Conservation (phyloP, 2,888 invertebrate species). For the Frankliniella intonsa region DNA sequence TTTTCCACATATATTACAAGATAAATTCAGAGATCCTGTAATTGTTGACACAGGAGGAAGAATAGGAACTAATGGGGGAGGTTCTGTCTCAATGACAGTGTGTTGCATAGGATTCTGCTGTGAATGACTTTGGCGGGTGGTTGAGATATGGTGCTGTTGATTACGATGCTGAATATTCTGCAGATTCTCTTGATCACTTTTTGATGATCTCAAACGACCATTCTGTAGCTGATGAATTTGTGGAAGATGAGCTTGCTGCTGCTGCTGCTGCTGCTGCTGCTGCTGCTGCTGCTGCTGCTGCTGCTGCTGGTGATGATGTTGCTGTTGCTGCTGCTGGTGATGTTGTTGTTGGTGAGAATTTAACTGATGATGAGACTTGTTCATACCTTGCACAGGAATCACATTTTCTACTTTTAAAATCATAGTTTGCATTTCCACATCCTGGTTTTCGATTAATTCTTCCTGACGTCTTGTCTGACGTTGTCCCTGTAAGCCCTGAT, state of each 20-base stretch:
- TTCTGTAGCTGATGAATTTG: conserved; percentile 1
- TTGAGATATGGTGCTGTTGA: neutral
- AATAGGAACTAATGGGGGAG: conserved; percentile 1
- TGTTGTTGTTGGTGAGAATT: neutral
- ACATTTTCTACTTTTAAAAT: neutral
- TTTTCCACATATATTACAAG: conserved; percentile 48
- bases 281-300: neutral
- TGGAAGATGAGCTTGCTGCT: neutral
- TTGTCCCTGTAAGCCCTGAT: neutral
- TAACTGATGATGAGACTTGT: neutral
- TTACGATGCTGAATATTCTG: neutral
- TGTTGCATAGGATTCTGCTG: neutral
- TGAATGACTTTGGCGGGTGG: neutral
- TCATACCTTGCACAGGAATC: neutral
- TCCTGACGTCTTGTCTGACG: neutral
- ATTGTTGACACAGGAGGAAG: neutral
- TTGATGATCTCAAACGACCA: neutral
- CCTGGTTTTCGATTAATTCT: neutral
- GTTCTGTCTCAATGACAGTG: neutral
- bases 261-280: too few relatives aligned
- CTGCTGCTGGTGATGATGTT: neutral
- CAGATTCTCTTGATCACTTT: neutral
- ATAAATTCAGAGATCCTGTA: neutral
- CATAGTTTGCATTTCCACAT: neutral
- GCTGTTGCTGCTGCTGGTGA: neutral